phyloP scores from a whole-genome alignment of 1,140 invertebrate genomes.

The Drosophila kohkoa region DNA sequence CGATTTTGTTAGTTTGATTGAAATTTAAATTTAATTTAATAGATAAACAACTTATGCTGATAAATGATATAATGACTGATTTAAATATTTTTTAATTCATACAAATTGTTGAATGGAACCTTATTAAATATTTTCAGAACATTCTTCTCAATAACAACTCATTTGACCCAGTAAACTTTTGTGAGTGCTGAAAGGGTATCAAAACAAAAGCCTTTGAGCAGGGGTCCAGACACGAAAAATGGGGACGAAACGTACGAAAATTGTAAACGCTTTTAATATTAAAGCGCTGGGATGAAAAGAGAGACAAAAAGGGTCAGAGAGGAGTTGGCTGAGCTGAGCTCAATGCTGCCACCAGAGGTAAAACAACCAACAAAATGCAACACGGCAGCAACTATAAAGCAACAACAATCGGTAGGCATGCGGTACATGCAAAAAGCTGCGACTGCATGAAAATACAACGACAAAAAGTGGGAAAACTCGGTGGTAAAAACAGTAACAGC shows the following conservation, averaged over 20 bases:
- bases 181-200: constrained; percentile 14
- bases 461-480: constrained; percentile 16
- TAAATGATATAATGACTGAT: no score
- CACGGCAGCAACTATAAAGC: constrained; percentile 50
- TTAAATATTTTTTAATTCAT: no score
- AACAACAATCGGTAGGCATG: constrained; percentile 53
- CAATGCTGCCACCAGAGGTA: constrained; percentile 21
- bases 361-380: constrained; percentile 64
- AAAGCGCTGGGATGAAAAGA: constrained; percentile 63
- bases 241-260: constrained; percentile 70
- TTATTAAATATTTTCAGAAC: no score
- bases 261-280: constrained; percentile 82
- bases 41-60: no score
- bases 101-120: no score
- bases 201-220: constrained; percentile 19
- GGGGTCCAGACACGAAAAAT: constrained; percentile 58
- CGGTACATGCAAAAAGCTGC: constrained; percentile 58
- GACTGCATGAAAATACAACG: constrained; percentile 57
- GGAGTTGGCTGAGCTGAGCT: background rate
- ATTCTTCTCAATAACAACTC: background rate
- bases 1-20: no score
- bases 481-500: background rate
- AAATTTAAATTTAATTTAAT: no score
- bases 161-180: background rate
- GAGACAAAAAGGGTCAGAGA: constrained; percentile 11